Base-by-base conservation (phyloP, 2,888 invertebrate genomes). In the Cyrtodaria siliqua region DNA sequence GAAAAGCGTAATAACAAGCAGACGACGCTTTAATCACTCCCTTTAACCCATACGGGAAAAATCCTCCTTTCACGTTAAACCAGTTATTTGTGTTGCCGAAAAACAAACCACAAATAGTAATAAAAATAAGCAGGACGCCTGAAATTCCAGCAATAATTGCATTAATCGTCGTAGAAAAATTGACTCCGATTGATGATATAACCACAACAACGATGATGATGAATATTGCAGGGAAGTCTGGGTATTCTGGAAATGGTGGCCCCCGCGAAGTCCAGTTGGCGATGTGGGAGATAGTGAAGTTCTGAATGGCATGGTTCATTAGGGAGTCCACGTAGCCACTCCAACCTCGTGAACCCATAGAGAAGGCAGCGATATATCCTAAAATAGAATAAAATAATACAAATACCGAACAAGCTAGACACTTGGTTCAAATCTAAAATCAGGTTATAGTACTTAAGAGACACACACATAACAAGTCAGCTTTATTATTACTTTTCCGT, bases 41-140 rank as follows among this genome's bases (percentile, higher is more conserved):
- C 9, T 78, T 70, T 18, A 90, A 60, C 1, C 91, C 92, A 74
- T 85, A 86, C 0, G 90, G 91, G 27, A 90, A 79, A 71, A 91
- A 91, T n/a, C 91, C 91, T 0, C 89, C 90, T 18, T 83, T 76
- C 3, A 76, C 79, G 60, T 82, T 94, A 0, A 95, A 95, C 97
- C 98, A 98, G 90, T 98, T 97, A 2, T 94, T 93, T 6, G 95
- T 93, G 86, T 97, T 95, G 0, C 97, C 97, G 89, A 96, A 96
- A 91, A 96, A 96, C 89, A 97, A 95, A 0, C 98, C 98, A 26
- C 97, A 94, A 12, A 88, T 64, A 23, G 92, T 88, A 27, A 93
- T 91, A 53, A 93, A 88, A 4, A 89, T 77, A n/a, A 93, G 88
- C 24, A 93, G 89, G 2, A 83, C 74, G 23, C 92, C 84, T 71